Base-by-base conservation (phyloP, 2,888 invertebrate species). In the Andricus quercusramuli region DNA sequence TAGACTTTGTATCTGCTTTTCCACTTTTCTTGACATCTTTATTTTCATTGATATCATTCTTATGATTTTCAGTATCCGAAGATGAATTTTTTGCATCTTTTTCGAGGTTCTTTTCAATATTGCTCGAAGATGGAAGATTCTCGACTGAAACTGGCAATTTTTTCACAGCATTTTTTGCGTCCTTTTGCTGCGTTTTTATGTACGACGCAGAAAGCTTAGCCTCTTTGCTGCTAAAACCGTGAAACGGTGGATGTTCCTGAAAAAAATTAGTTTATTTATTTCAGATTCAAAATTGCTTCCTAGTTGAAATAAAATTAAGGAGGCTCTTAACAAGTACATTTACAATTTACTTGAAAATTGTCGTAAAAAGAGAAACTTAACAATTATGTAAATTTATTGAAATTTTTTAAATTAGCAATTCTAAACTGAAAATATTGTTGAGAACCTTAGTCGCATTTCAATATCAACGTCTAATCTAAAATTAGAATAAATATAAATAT, bases 151-250 rank as follows among this genome's bases (percentile, higher is more conserved):
- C 64, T 65, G 51, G 32, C 29, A 64, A 62, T 25, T 79, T 85
- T 66, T 83, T 82, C 25, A 64, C 83, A 51, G 78, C 81, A 25
- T 83, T 85, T 74, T 88, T 88, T 64, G 86, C 86, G 83, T 90
- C 89, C 59, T 88, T 89, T 83, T 90, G 89, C 81, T 90, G 89
- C 1, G 90, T 90, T 85, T 90, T 90, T 81, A 89, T 84, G 15
- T 90, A 91, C 56, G 90, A 90, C 65, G 88, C 90, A 8, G 90
- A 90, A 74, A 89, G 89, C 83, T 89, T 90, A 80, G 90, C 90
- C 85, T 92, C 91, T 82, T 88, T 91, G 81, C 87, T 91, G 85
- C 92, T 92, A 86, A 93, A 93, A 82, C 93, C 93, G 85, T 92
- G 91, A 84, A 93, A 93, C 79, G 91, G 91, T 83, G 90, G 89